Evolutionary conservation across 2,797 vertebrate genomes (phyloP), one percentile per base, ranked within the genome.

Genomic region (Apodemus agrarius): DNA sequence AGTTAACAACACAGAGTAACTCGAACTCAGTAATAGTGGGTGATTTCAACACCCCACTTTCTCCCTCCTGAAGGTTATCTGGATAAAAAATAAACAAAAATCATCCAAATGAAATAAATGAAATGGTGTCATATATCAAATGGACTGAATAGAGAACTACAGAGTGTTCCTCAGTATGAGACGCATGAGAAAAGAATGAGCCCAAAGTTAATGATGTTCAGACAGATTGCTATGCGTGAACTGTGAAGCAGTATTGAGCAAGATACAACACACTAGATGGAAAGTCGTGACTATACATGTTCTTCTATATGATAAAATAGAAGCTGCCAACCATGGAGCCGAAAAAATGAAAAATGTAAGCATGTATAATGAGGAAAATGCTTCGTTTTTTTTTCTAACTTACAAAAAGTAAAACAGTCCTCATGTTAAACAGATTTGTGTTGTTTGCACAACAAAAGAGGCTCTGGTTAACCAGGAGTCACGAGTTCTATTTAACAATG

Each of bases 311-410:
- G 43, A 83, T 43, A 87, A 91, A 92, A 86, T 11, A 86, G 63
- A 59, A 76, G 89, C 65, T 90, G 93, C 85, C 85, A 96, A 88
- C 52, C 82, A 75, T 57, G 75, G 34, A 94, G 49, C 57, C 90
- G 84, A 46, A 92, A 34, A 52, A 96, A 92, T 7, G n/a, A 57
- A 93, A 97, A 91, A 93, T 61, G 59, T 26, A 93, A 82, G 63
- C 37, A 81, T 16, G 40, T 9, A 90, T 83, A 96, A 96, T 80
- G 76, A 91, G 52, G n/a, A 61, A 83, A 2, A 69, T 85, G 9
- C 14, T 13, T 87, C 65, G 43, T 87, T 74, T 94, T 74, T 94
- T 49, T 52, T 75, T 87, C 76, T 37, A 19, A 90, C 74, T 74
- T 80, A 37, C 1, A 26, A 22, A 92, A 59, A 22, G 67, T 1